These are phyloP conservation scores for Emydoidea blandingii DNA, from an alignment of 2,797 vertebrate species.

Conservation along the genomic window DNA sequence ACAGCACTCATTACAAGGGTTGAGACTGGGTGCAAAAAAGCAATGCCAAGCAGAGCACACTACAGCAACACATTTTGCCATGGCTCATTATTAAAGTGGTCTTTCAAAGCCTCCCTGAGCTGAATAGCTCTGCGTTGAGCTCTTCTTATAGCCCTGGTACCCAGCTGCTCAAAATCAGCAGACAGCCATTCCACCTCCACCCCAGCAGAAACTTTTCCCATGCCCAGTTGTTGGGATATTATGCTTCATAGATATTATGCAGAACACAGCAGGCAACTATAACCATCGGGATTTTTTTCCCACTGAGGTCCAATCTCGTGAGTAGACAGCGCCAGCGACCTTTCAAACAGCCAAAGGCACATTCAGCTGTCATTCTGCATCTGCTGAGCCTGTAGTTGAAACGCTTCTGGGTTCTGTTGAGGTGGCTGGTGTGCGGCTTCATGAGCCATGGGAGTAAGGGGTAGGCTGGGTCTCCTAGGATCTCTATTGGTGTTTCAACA, in stretches of 20 bases:
- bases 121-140: background rate
- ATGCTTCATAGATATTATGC: background rate
- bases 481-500: background rate
- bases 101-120: background rate
- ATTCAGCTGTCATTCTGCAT: background rate
- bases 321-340: background rate
- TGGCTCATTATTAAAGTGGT: background rate
- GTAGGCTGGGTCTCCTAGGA: background rate
- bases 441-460: background rate
- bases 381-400: background rate
- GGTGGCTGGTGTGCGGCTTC: background rate
- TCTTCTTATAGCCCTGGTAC: background rate
- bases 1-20: background rate
- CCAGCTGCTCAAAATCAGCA: background rate
- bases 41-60: background rate
- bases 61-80: background rate
- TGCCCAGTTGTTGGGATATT: background rate
- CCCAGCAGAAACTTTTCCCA: background rate
- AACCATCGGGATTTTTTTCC: background rate
- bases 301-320: background rate
- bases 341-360: background rate
- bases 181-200: background rate
- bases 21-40: background rate
- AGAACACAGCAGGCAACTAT: background rate
- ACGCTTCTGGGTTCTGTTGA: background rate